These are phyloP conservation scores for Syrista parreyssii DNA, from an alignment of 2,888 invertebrate genomes.

Conservation along the genomic window DNA sequence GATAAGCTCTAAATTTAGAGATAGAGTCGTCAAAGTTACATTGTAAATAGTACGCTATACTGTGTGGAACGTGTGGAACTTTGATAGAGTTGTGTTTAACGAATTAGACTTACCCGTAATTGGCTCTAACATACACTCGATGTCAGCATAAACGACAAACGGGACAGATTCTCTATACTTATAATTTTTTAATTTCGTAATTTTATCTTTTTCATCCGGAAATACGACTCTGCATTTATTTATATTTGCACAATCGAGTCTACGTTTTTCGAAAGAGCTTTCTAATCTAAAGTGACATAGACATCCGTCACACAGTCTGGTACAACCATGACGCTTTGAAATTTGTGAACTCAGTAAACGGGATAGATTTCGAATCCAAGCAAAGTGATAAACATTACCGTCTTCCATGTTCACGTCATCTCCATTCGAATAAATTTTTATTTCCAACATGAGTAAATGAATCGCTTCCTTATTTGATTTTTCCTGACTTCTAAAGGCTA, in stretches of 20 bases:
- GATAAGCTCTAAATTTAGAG: no score
- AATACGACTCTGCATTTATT: no score
- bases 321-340: not conserved
- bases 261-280: slow-evolving; percentile 15
- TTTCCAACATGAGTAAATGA: no score
- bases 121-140: slow-evolving; percentile 27
- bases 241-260: slow-evolving; percentile 17
- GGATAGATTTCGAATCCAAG: no score
- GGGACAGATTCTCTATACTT: slow-evolving; percentile 1
- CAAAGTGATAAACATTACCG: no score
- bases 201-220: no score
- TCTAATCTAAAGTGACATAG: not conserved
- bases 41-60: no score
- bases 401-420: no score
- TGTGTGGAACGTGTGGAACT: slow-evolving; percentile 32
- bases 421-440: no score
- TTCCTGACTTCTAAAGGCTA: no score
- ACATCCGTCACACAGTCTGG: slow-evolving; percentile 19
- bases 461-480: no score
- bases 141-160: slow-evolving; percentile 26
- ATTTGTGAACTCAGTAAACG: slow-evolving; percentile 16
- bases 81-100: slow-evolving; percentile 10
- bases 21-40: no score
- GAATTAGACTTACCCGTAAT: slow-evolving; percentile 25
- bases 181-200: slow-evolving; percentile 26